Evolutionary conservation across 2,113 vertebrate genomes (phyloP).

Genomic region (Egretta garzetta): DNA sequence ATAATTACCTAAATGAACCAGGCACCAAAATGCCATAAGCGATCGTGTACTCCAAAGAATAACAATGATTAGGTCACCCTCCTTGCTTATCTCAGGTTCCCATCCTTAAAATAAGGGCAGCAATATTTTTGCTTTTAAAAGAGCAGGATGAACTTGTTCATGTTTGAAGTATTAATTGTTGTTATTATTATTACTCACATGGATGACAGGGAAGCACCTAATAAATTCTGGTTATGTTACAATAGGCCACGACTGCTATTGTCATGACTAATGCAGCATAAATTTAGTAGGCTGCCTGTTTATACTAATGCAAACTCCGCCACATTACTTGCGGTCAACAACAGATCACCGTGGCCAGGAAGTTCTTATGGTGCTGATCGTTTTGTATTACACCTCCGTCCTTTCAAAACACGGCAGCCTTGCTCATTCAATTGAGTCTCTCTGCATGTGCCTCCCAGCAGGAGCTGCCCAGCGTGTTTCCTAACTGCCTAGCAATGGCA

Average conservation of each 20-base stretch:
- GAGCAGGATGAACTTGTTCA: constrained; percentile 49
- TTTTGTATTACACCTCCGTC: background rate
- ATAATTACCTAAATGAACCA: constrained; percentile 44
- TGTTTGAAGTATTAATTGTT: constrained; percentile 37
- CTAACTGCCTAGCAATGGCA: background rate
- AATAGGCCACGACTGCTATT: background rate
- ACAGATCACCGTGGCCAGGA: background rate
- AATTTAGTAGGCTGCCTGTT: background rate
- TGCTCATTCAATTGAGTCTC: background rate
- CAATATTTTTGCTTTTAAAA: constrained; percentile 52
- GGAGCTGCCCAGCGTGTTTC: background rate
- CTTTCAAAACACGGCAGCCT: background rate
- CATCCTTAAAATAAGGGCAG: constrained; percentile 49
- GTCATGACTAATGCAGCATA: background rate
- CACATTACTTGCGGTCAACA: background rate
- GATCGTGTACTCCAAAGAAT: background rate
- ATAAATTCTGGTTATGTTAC: constrained; percentile 23
- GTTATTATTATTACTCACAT: constrained; percentile 41
- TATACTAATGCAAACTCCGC: background rate
- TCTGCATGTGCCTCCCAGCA: background rate
- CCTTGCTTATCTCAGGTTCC: constrained; percentile 31
- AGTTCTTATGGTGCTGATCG: background rate
- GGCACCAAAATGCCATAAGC: background rate
- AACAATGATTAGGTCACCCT: constrained; percentile 44
- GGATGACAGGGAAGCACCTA: constrained; percentile 28